Evolutionary conservation across 1,140 invertebrate genomes (phyloP), one percentile per base, ranked within the genome.

Genomic region (Drosophila kohkoa): DNA sequence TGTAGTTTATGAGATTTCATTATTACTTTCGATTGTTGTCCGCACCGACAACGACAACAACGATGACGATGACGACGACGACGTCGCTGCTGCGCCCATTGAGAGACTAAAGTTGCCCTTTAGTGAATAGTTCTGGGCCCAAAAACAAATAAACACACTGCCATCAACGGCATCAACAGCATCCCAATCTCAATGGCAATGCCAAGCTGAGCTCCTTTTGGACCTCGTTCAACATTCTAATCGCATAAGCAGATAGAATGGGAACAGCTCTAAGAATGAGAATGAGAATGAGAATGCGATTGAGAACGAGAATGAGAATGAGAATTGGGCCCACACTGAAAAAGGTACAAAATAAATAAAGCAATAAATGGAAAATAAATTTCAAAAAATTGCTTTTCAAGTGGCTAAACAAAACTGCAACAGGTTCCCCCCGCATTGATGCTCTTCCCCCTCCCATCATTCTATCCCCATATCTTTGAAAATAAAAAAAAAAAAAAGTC

Each of bases 341-440:
- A 25, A 73, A 75, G 80, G 74, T 77, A 80, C 35, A 77, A 82
- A 88, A 83, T 83, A 89, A 88, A 88, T 89, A 89, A 88, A 88
- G 80, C 85, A 82, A 88, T 89, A 88, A 88, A 88, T 88, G 73
- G 70, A 83, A 89, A 88, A 88, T 81, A 88, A 89, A 88, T 89
- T 89, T 87, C 57, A 66, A 73, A 87, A 88, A 88, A 88, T 83
- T 88, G 80, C 77, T 89, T 81, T 89, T 88, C 85, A 89, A 88
- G 83, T 89, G 85, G 85, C 52, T 70, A 54, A 64, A 66, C 59
- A 60, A 67, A 71, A 71, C 45, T 71, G 67, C 67, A 68, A 66
- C 66, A 73, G 69, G 69, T 81, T 63, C 72, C 48, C 67, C 46
- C 51, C 20, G 20, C 3, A 25, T 25, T 25, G 5, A 11, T 52